These are phyloP conservation scores for Zoanthus gigantus DNA, from an alignment of 92 coral and sea anemone species.

Conservation along the genomic window DNA sequence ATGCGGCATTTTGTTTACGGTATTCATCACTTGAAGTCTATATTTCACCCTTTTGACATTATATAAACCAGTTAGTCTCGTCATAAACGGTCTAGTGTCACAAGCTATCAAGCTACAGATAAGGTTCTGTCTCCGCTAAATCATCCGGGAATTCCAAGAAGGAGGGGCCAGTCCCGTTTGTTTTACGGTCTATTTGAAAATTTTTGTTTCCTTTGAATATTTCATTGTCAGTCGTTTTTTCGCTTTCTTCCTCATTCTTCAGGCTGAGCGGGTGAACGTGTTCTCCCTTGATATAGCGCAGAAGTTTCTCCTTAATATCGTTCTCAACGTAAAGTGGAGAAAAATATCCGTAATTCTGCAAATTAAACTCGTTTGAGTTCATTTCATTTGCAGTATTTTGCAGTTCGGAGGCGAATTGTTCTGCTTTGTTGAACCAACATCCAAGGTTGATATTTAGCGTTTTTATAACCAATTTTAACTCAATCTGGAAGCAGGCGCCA, in stretches of 20 bases:
- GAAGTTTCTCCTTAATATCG: background rate
- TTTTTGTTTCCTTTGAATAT: background rate
- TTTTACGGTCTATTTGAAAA: background rate
- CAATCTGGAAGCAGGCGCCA: slow-evolving; percentile 19
- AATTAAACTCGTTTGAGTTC: background rate
- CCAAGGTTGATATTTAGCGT: background rate
- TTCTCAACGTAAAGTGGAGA: background rate
- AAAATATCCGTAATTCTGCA: background rate
- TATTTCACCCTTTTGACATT: no score
- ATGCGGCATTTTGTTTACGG: no score
- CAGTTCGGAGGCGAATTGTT: background rate
- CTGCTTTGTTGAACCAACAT: slow-evolving; percentile 12
- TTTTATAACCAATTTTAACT: slow-evolving; percentile 14
- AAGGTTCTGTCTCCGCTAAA: background rate
- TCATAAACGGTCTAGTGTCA: background rate
- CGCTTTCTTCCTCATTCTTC: background rate
- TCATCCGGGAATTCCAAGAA: slow-evolving; percentile 13
- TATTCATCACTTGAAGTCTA: no score
- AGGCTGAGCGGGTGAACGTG: background rate
- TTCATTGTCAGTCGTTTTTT: background rate
- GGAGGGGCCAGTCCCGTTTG: background rate
- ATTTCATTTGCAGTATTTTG: background rate
- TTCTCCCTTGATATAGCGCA: background rate
- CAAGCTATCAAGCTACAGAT: background rate
- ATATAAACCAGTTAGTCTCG: no score